These are phyloP conservation scores for Channallabes apus DNA, from an alignment of 2,797 vertebrate species.

Conservation along the genomic window DNA sequence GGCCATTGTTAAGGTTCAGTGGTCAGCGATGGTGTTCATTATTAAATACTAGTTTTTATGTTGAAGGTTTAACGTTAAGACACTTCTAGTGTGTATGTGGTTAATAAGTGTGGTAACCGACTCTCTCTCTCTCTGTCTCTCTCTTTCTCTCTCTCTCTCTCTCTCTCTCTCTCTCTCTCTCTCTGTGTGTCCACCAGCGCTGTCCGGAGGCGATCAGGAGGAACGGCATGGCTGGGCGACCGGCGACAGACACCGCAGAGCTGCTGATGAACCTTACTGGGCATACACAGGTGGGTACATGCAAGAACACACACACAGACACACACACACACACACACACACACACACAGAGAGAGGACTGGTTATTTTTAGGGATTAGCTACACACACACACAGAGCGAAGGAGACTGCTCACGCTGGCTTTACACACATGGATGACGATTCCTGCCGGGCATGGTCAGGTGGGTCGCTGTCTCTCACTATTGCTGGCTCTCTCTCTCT, in stretches of 20 bases:
- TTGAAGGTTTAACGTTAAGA: too few relatives aligned
- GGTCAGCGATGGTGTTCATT: too few relatives aligned
- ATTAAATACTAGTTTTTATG: background rate
- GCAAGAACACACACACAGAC: background rate
- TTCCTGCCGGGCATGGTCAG: slow-evolving; percentile 6
- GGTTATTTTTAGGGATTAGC: slow-evolving; percentile 17
- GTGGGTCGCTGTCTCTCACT: background rate
- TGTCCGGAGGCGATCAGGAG: slow-evolving; percentile 83
- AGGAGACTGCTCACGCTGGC: background rate
- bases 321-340: background rate
- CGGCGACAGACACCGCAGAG: slow-evolving; percentile 79
- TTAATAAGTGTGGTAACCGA: slow-evolving; percentile 14
- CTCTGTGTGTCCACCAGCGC: slow-evolving; percentile 67
- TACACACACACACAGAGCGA: background rate
- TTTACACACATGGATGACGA: background rate
- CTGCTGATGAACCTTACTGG: slow-evolving; percentile 89
- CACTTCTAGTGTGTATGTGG: background rate
- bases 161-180: slow-evolving; percentile 33
- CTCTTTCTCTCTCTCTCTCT: slow-evolving; percentile 45
- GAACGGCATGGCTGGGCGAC: slow-evolving; percentile 72
- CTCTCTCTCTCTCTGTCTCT: slow-evolving; percentile 45
- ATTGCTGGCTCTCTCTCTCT: background rate
- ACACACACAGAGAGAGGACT: background rate
- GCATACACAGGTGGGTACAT: slow-evolving; percentile 87
- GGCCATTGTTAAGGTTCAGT: too few relatives aligned